Base-by-base conservation (phyloP, 1,140 invertebrate genomes). In the Lepidurus packardi region DNA sequence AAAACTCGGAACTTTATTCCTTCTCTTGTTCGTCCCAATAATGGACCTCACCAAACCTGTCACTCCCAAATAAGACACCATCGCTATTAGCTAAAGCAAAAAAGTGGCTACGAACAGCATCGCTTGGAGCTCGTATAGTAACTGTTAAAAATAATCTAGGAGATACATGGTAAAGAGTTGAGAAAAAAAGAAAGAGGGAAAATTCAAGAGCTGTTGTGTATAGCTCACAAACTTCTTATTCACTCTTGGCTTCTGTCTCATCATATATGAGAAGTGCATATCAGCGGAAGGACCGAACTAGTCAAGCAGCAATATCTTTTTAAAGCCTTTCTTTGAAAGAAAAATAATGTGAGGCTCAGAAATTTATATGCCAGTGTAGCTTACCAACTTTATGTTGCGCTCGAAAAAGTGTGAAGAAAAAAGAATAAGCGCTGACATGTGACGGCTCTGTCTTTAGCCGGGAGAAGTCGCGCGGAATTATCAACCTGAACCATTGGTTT, bases 211-310 rank as follows among this genome's bases (percentile, higher is more conserved):
- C n/a, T 65, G 53, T 65, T 65, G 13, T 65, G 53, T 65, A 65
- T 21, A 65, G 53, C 53, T 65, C n/a, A n/a, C 53, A n/a, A n/a
- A n/a, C 16, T 65, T 65, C 21, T 65, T 65, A 65, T 65, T 65
- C 53, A 21, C 53, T 21, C 53, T 65, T 65, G 53, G 53, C 53
- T 65, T 21, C 53, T 65, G 53, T 65, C 53, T 21, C 53, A 65
- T 65, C 53, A 65, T 21, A 65, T 65, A 65, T 65, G n/a, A 65
- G 21, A 65, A 65, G 53, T 65, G 53, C 53, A 65, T 21, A 65
- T 65, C 53, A 65, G 53, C 53, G 53, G 53, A 65, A 65, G 53
- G 53, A 65, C 53, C 53, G 53, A 65, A 65, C 53, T 65, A 65
- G 53, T 65, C 53, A 65, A 65, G 53, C 53, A 65, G 53, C 8